Conservation (phyloP, 2,888 invertebrate genomes). For the Parthenolecanium corni region DNA sequence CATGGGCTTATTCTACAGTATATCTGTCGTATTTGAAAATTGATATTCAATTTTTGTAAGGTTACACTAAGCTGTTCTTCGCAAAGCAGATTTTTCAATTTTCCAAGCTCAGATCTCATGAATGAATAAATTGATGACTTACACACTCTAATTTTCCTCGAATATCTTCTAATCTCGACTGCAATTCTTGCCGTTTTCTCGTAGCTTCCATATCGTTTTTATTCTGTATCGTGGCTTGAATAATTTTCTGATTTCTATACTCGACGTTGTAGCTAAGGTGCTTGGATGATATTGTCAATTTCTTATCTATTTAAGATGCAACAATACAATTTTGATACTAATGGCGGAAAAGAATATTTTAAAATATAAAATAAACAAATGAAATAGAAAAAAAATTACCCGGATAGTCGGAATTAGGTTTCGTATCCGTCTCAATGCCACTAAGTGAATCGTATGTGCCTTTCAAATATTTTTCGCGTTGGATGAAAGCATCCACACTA, state of each 20-base stretch:
- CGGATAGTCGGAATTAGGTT: slow-evolving; percentile 32
- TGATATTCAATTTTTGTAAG: no score
- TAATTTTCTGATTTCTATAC: slow-evolving; percentile 43
- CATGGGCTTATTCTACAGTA: no score
- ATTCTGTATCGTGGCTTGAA: slow-evolving; percentile 46
- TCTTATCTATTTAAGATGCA: slow-evolving; percentile 30
- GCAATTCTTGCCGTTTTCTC: slow-evolving; percentile 62
- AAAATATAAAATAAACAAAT: background rate
- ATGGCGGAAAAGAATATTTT: background rate
- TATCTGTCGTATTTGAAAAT: no score
- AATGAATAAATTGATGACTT: slow-evolving; percentile 41
- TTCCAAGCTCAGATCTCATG: no score
- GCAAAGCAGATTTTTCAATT: no score
- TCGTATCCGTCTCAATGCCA: slow-evolving; percentile 46
- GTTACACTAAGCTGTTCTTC: no score
- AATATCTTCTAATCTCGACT: slow-evolving; percentile 71
- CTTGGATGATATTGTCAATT: slow-evolving; percentile 40
- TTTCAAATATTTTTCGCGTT: slow-evolving; percentile 40
- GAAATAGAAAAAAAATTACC: slow-evolving; percentile 14
- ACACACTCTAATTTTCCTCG: slow-evolving; percentile 77
- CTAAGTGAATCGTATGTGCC: slow-evolving; percentile 50
- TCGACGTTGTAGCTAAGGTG: slow-evolving; percentile 37
- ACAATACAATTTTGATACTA: background rate
- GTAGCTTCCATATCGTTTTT: slow-evolving; percentile 52
- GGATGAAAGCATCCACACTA: slow-evolving; percentile 39